A percentile compares a stretch with the other conserved stretches of the same genome.
Conservation (phyloP, 2,888 invertebrate genomes). For the Drosophila neutralis region DNA sequence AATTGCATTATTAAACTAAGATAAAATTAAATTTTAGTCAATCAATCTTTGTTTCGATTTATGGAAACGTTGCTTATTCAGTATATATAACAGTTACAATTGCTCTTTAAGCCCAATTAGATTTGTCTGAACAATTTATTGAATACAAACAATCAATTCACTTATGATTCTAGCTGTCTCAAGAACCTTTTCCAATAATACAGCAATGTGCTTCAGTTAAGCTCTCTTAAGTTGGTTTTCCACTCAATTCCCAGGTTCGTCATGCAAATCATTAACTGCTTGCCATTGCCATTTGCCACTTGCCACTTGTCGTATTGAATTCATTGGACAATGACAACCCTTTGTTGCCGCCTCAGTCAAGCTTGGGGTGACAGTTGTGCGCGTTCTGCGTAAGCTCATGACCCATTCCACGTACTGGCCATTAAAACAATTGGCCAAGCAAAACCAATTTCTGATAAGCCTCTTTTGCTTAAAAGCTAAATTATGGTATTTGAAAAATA, state of each 20-base stretch:
- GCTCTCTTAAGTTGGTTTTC: conserved; percentile 5
- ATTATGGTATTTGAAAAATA: conserved; percentile 73
- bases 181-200: neutral
- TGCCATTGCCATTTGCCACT: conserved; percentile 17
- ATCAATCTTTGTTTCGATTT: neutral
- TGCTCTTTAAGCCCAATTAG: neutral
- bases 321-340: conserved; percentile 22
- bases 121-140: neutral
- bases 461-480: conserved; percentile 80
- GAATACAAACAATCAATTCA: neutral
- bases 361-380: conserved; percentile 50
- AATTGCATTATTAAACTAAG: neutral
- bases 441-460: conserved; percentile 80
- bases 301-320: conserved; percentile 39
- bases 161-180: neutral
- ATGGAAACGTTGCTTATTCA: neutral
- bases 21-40: neutral
- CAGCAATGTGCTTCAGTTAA: conserved; percentile 7
- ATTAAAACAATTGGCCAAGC: conserved; percentile 78
- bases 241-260: conserved; percentile 17
- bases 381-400: conserved; percentile 50
- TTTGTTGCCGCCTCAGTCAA: neutral
- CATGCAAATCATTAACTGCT: conserved; percentile 36
- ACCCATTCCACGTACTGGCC: conserved; percentile 56
- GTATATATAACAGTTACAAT: too few relatives aligned